phyloP scores from a whole-genome alignment of 2,797 vertebrate genomes.

The Acipenser ruthenus region DNA sequence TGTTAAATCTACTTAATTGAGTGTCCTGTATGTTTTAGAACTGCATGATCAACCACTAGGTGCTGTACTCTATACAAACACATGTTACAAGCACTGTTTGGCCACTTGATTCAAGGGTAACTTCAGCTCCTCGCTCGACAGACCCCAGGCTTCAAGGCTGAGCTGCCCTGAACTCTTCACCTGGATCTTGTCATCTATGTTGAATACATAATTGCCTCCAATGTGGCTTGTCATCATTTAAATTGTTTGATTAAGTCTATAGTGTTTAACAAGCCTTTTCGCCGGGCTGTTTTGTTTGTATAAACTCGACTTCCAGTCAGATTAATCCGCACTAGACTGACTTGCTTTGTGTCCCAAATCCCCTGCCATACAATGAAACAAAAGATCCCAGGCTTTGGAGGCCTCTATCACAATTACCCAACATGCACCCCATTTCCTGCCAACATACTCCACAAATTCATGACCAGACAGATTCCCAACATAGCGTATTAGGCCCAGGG shows the following conservation, averaged over 20 bases:
- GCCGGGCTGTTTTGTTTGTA: constrained; percentile 54
- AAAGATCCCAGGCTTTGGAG: constrained; percentile 65
- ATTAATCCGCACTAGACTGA: constrained; percentile 83
- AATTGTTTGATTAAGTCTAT: constrained; percentile 52
- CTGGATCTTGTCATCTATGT: too few relatives aligned
- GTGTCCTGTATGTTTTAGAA: too few relatives aligned
- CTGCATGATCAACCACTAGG: too few relatives aligned
- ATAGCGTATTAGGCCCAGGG: constrained; percentile 62
- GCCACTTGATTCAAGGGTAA: too few relatives aligned
- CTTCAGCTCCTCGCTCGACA: too few relatives aligned
- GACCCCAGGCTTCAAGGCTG: too few relatives aligned
- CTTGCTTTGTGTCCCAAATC: constrained; percentile 78
- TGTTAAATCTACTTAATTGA: too few relatives aligned
- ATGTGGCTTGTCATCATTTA: constrained; percentile 48
- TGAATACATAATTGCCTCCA: constrained; percentile 36
- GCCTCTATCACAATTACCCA: constrained; percentile 55
- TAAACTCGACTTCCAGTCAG: constrained; percentile 67
- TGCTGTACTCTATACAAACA: too few relatives aligned
- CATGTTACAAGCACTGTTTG: too few relatives aligned
- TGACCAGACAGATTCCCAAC: constrained; percentile 82
- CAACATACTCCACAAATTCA: constrained; percentile 73
- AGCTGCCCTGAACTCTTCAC: too few relatives aligned
- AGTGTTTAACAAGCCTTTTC: constrained; percentile 50
- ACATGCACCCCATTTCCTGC: constrained; percentile 80
- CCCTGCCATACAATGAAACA: constrained; percentile 75